A percentile compares a stretch with the other conserved stretches of the same genome.
Evolutionary conservation across 2,113 vertebrate species (phyloP).

Genomic region (Tringa solitaria): DNA sequence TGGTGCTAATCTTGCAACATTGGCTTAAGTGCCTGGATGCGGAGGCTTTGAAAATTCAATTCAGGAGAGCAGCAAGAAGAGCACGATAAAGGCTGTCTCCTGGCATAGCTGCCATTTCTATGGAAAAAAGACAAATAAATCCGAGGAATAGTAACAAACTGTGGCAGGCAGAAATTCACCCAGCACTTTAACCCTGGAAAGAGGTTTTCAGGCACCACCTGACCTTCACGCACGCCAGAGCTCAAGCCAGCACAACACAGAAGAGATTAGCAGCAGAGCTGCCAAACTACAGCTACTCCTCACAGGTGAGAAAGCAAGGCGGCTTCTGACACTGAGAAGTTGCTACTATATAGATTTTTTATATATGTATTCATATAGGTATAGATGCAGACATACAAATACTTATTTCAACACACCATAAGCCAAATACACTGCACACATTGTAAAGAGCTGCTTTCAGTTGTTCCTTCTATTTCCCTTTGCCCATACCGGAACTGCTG

Average conservation of each 20-base stretch:
- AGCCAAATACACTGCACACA: not conserved
- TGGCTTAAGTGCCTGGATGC: not conserved
- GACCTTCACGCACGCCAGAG: accelerated
- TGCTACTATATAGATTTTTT: not conserved
- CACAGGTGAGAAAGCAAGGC: not conserved
- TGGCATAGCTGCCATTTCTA: not conserved
- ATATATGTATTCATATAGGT: accelerated
- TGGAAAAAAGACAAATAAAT: too few relatives aligned
- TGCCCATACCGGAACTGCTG: not conserved
- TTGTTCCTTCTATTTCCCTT: not conserved
- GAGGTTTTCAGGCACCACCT: not conserved
- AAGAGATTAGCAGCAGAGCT: accelerated
- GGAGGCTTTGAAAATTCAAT: not conserved
- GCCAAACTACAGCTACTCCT: not conserved
- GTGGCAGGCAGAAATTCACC: not conserved
- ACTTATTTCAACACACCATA: not conserved
- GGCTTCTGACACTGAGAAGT: not conserved
- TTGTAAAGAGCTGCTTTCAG: not conserved
- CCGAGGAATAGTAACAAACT: not conserved
- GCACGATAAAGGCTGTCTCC: not conserved
- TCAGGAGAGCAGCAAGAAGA: not conserved
- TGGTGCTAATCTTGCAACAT: accelerated
- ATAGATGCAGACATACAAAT: not conserved
- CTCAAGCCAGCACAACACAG: not conserved
- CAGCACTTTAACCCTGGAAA: not conserved